Conservation (phyloP, 1,140 invertebrate genomes). For the Nautilus pompilius region DNA sequence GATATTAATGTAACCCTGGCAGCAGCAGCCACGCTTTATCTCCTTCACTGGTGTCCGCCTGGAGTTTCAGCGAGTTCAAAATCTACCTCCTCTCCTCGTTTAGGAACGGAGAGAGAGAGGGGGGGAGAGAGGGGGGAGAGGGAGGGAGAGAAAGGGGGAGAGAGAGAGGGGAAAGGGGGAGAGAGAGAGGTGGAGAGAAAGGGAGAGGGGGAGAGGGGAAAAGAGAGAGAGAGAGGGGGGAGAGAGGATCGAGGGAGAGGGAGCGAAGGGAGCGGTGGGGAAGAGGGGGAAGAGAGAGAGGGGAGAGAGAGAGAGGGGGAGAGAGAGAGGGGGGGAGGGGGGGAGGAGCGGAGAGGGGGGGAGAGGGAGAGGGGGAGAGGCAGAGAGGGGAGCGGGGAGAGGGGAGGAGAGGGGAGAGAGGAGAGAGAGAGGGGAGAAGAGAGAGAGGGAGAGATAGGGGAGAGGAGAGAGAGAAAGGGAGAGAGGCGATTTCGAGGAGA, state of each 20-base stretch:
- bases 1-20: too few species aligned
- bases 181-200: not conserved
- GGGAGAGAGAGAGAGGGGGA: not conserved
- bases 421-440: not conserved
- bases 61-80: too few species aligned
- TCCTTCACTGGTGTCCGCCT: too few species aligned
- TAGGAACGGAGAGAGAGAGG: too few species aligned
- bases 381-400: not conserved
- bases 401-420: not conserved
- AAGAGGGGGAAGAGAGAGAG: not conserved
- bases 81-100: too few species aligned
- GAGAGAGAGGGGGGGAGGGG: not conserved
- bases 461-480: conserved; percentile 3
- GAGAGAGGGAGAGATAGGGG: not conserved
- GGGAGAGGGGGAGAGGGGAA: not conserved
- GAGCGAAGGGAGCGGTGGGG: not conserved
- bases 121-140: too few species aligned
- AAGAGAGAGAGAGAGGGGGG: not conserved
- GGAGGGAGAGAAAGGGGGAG: too few species aligned
- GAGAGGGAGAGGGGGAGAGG: not conserved
- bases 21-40: too few species aligned
- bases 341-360: not conserved
- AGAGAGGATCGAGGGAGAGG: not conserved
- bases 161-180: not conserved
- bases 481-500: too few species aligned